These are phyloP conservation scores for Indicator indicator DNA, from an alignment of 2,113 vertebrate genomes.

Conservation along the genomic window DNA sequence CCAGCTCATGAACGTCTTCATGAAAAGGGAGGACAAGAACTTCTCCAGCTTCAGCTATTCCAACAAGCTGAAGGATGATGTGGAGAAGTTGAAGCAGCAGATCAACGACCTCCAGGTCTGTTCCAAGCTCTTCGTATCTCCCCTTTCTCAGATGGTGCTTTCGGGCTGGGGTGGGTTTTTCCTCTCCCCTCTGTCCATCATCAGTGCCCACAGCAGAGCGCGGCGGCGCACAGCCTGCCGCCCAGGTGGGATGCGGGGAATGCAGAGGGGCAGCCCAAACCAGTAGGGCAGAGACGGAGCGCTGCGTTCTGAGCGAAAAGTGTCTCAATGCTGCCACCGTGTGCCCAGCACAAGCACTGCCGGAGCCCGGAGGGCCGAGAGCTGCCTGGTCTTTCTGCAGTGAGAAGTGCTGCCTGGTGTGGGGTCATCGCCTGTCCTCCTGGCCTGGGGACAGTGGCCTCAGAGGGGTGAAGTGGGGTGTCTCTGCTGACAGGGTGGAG, in stretches of 20 bases:
- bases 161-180: background rate
- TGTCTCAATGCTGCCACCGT: conserved; percentile 55
- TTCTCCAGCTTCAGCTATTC: conserved; percentile 66
- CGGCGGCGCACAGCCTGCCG: background rate
- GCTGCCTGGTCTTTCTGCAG: background rate
- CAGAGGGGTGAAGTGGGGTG: background rate
- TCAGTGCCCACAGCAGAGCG: background rate
- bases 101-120: conserved; percentile 70
- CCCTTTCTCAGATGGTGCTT: background rate
- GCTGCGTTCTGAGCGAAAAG: accelerated
- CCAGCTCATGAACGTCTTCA: conserved; percentile 19
- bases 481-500: background rate
- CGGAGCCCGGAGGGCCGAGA: background rate
- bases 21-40: conserved; percentile 65
- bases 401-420: background rate
- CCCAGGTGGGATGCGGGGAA: accelerated
- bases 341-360: conserved; percentile 34
- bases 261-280: background rate
- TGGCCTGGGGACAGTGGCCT: background rate
- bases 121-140: background rate
- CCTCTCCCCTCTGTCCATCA: accelerated
- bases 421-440: background rate
- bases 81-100: conserved; percentile 46
- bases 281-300: accelerated
- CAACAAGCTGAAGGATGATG: conserved; percentile 52